phyloP scores from a whole-genome alignment of 2,113 vertebrate species.

The Brevimyrus niger region DNA sequence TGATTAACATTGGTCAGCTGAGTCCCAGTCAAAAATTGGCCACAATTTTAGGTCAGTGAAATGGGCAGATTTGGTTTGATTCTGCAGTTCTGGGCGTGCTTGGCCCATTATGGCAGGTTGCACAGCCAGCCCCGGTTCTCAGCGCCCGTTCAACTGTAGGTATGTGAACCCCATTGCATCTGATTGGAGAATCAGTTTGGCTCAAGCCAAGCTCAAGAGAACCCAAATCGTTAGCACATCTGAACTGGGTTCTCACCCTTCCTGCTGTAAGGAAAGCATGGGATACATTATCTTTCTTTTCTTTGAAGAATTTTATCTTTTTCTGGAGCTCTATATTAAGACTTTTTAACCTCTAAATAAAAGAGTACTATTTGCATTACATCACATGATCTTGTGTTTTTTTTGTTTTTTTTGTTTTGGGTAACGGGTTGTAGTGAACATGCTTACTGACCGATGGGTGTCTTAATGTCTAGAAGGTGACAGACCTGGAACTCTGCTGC shows the following conservation, averaged over 20 bases:
- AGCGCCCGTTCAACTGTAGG: not conserved
- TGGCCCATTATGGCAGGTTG: not conserved
- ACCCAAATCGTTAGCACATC: constrained; percentile 49
- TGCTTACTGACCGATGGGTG: not conserved
- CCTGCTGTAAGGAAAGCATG: constrained; percentile 68
- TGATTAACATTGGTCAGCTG: not conserved
- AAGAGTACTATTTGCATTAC: constrained; percentile 73
- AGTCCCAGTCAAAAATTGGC: not conserved
- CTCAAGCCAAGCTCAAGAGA: constrained; percentile 42
- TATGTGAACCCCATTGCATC: not conserved
- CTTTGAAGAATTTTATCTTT: constrained; percentile 71
- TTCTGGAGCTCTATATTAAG: constrained; percentile 79
- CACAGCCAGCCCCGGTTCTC: not conserved
- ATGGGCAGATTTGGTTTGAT: not conserved
- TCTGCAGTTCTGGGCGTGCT: not conserved
- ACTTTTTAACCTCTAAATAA: constrained; percentile 77
- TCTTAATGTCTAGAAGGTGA: not conserved
- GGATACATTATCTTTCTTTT: constrained; percentile 46
- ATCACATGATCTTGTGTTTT: not conserved
- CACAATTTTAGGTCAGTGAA: not conserved
- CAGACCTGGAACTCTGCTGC: not conserved
- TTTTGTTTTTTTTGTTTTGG: not conserved
- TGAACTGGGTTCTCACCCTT: constrained; percentile 58
- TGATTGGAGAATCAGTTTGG: not conserved
- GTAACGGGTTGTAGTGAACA: not conserved